phyloP scores from a whole-genome alignment of 2,113 vertebrate genomes.

The Taurulus bubalis region DNA sequence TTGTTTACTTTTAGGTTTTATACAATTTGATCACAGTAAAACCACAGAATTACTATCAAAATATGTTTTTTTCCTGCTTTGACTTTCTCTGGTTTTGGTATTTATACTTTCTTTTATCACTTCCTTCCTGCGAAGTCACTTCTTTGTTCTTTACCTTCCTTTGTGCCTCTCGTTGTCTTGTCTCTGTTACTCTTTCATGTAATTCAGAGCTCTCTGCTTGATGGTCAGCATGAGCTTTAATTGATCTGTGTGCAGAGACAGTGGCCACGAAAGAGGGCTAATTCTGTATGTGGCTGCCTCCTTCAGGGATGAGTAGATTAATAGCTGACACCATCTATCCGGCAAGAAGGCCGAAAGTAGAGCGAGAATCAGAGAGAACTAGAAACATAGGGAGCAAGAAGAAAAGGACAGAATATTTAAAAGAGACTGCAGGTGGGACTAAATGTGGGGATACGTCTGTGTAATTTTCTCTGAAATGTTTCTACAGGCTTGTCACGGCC shows the following conservation, averaged over 20 bases:
- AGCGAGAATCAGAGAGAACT: constrained; percentile 15
- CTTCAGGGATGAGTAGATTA: constrained; percentile 74
- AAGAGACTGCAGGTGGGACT: constrained; percentile 21
- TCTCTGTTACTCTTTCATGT: constrained; percentile 6
- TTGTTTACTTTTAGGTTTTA: not conserved
- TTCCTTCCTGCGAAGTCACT: not conserved
- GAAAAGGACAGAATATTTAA: not conserved
- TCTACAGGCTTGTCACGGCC: constrained; percentile 3
- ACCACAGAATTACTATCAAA: not conserved
- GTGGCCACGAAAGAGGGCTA: constrained; percentile 57
- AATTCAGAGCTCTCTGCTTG: constrained; percentile 48
- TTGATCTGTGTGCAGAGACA: constrained; percentile 68
- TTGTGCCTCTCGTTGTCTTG: not conserved
- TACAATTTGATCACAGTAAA: not conserved
- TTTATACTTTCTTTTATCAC: not conserved
- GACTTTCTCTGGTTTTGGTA: not conserved
- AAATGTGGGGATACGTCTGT: not conserved
- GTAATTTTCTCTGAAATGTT: constrained; percentile 16
- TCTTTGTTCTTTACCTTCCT: constrained; percentile 12
- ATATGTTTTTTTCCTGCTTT: not conserved
- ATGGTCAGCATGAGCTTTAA: constrained; percentile 58
- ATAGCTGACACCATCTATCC: constrained; percentile 74
- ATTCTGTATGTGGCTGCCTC: constrained; percentile 65
- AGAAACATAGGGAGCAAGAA: not conserved
- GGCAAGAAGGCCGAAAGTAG: constrained; percentile 50